Percentiles rank a stretch among this genome's conserved stretches.
These are phyloP conservation scores for Dipus sagitta DNA, from an alignment of 2,797 vertebrate genomes.

Conservation along the genomic window DNA sequence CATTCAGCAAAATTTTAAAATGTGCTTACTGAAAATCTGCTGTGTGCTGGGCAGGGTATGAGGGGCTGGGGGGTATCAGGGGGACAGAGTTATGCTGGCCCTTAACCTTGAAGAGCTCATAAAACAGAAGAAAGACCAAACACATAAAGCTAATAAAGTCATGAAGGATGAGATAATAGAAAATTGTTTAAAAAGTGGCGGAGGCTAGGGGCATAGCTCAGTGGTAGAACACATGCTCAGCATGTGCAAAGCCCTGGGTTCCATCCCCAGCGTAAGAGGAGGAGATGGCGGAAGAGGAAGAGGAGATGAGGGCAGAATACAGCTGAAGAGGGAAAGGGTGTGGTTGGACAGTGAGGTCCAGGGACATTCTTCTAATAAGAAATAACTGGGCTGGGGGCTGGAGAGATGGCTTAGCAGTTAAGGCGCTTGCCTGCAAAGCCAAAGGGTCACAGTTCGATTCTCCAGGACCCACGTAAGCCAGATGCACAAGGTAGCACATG, in stretches of 20 bases:
- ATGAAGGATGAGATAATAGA: neutral
- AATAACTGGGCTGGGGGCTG: neutral
- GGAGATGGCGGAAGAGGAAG: too few species aligned
- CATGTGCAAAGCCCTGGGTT: too few species aligned
- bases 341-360: neutral
- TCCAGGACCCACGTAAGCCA: too few species aligned
- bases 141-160: neutral
- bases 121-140: neutral
- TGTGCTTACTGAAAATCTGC: slow-evolving; percentile 1
- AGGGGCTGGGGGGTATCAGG: neutral
- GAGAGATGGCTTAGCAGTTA: too few species aligned
- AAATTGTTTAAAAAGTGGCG: neutral
- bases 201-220: neutral
- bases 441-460: too few species aligned
- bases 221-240: accelerated
- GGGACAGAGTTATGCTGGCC: neutral
- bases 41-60: too few species aligned
- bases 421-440: too few species aligned
- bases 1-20: neutral
- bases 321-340: neutral
- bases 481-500: too few species aligned
- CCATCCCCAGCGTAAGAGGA: neutral
- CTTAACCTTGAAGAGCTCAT: neutral
- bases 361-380: neutral
- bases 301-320: neutral